phyloP scores from a whole-genome alignment of 1,140 invertebrate genomes.

The Neotoxoptera formosana region DNA sequence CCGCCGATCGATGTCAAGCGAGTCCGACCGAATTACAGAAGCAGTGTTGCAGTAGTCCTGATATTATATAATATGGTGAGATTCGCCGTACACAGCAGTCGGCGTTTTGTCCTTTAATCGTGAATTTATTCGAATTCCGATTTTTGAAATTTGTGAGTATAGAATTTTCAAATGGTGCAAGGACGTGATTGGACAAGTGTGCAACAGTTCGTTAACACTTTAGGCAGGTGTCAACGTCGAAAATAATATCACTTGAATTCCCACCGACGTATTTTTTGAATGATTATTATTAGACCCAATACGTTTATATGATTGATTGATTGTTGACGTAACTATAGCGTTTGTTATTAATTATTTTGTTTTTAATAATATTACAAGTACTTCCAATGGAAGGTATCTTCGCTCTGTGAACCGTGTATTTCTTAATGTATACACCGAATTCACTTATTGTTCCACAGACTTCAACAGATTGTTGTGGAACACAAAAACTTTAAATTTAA shows the following conservation, averaged over 20 bases:
- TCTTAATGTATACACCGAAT: too few relatives aligned
- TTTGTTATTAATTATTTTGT: background rate
- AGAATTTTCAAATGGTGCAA: background rate
- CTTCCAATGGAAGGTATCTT: background rate
- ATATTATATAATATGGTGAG: background rate
- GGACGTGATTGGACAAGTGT: too few relatives aligned
- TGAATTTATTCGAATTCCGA: background rate
- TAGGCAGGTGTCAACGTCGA: too few relatives aligned
- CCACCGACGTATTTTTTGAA: too few relatives aligned
- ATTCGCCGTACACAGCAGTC: background rate
- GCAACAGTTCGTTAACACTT: background rate
- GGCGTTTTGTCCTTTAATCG: background rate
- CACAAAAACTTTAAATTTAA: too few relatives aligned
- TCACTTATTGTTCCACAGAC: too few relatives aligned
- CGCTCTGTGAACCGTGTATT: too few relatives aligned
- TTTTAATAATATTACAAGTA: background rate
- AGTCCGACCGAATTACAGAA: background rate
- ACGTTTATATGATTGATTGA: too few relatives aligned
- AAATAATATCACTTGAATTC: too few relatives aligned
- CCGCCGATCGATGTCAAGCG: background rate
- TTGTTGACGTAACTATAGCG: too few relatives aligned
- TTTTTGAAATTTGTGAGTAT: background rate
- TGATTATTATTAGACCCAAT: too few relatives aligned
- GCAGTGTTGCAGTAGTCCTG: background rate
- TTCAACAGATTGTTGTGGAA: too few relatives aligned